Evolutionary conservation across 2,797 vertebrate genomes (phyloP).

Genomic region (Apodemus agrarius): DNA sequence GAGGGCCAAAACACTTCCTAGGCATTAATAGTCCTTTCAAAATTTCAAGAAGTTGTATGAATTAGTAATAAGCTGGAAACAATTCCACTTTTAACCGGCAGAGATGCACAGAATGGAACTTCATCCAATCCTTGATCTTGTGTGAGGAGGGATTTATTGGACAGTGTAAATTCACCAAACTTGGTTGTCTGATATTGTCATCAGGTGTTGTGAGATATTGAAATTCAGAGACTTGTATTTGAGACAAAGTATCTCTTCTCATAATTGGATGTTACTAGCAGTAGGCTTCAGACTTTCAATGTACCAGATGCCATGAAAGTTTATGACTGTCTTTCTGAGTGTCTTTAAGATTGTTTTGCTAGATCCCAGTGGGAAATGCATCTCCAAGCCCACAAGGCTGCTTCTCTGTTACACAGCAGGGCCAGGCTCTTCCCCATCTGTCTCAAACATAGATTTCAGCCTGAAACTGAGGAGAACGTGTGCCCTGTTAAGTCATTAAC

Average conservation of each 20-base stretch:
- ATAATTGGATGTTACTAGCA: conserved; percentile 24
- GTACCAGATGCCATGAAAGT: conserved; percentile 69
- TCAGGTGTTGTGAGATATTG: background rate
- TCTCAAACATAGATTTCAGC: conserved; percentile 73
- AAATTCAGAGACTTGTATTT: conserved; percentile 46
- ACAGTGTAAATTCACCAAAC: background rate
- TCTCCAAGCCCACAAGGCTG: conserved; percentile 64
- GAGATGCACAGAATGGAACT: background rate
- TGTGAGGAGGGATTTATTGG: background rate
- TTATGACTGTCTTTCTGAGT: conserved; percentile 61
- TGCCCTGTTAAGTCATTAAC: conserved; percentile 81
- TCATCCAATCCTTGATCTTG: background rate
- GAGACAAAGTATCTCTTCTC: conserved; percentile 49
- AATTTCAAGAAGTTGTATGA: conserved; percentile 50
- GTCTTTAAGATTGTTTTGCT: conserved; percentile 61
- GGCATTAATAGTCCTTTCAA: conserved; percentile 45
- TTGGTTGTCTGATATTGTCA: conserved; percentile 1
- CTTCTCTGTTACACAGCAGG: conserved; percentile 72
- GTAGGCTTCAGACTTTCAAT: conserved; percentile 61
- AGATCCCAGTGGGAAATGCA: conserved; percentile 61
- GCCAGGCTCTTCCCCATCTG: conserved; percentile 78
- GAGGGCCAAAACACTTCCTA: conserved; percentile 1
- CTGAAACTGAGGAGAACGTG: conserved; percentile 74
- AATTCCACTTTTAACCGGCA: background rate
- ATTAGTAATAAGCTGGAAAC: conserved; percentile 41